Conservation (phyloP, 2,888 invertebrate genomes). For the Osmoderma eremita region DNA sequence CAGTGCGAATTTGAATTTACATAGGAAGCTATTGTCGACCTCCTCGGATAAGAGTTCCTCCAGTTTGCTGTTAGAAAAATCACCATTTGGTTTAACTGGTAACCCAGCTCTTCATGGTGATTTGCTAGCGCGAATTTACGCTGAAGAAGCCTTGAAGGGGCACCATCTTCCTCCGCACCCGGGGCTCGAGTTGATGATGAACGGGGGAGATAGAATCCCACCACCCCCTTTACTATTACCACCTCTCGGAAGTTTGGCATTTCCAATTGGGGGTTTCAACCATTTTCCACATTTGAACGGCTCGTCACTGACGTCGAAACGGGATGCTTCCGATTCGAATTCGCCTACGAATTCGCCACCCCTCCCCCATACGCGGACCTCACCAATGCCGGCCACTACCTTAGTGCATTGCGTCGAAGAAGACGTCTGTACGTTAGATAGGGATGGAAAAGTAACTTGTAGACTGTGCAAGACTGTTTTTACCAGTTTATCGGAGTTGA, state of each 20-base stretch:
- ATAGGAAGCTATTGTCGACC: slow-evolving; percentile 86
- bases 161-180: slow-evolving; percentile 65
- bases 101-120: slow-evolving; percentile 80
- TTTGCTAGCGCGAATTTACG: slow-evolving; percentile 80
- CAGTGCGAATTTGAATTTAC: slow-evolving; percentile 89
- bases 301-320: slow-evolving; percentile 56
- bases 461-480: slow-evolving; percentile 75
- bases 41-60: slow-evolving; percentile 66
- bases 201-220: slow-evolving; percentile 66
- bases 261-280: slow-evolving; percentile 64
- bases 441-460: slow-evolving; percentile 75
- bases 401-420: slow-evolving; percentile 74
- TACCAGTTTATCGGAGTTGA: slow-evolving; percentile 71
- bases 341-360: slow-evolving; percentile 67
- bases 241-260: slow-evolving; percentile 68
- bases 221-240: slow-evolving; percentile 71
- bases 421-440: slow-evolving; percentile 73
- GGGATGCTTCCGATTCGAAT: slow-evolving; percentile 66
- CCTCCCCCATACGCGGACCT: slow-evolving; percentile 54
- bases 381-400: slow-evolving; percentile 51
- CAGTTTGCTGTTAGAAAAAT: slow-evolving; percentile 64
- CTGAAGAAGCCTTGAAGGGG: slow-evolving; percentile 73
- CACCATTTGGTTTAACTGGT: slow-evolving; percentile 68
- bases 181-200: slow-evolving; percentile 64
- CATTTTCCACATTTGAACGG: slow-evolving; percentile 64